Evolutionary conservation across 2,888 invertebrate species (phyloP).

Genomic region (Tenodera sinensis): DNA sequence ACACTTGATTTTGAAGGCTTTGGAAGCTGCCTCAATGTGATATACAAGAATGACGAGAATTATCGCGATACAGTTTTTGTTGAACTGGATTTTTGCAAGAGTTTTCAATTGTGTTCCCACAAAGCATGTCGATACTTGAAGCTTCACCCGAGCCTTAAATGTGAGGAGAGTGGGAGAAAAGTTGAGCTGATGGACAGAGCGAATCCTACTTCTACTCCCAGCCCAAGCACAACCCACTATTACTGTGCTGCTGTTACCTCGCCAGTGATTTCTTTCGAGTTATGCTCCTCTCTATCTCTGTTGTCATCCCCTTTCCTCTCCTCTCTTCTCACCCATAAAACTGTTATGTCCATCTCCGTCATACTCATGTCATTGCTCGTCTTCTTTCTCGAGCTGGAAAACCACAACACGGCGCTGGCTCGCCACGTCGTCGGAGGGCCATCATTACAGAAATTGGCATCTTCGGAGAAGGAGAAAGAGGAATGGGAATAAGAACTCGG

Average conservation of each 20-base stretch:
- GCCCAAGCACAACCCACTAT: not conserved
- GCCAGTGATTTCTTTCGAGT: conserved; percentile 1
- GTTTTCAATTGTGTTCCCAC: not conserved
- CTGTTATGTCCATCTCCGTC: not conserved
- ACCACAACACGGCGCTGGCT: conserved; percentile 23
- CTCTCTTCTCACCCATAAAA: not conserved
- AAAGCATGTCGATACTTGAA: not conserved
- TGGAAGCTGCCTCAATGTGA: no score
- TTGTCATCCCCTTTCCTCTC: not conserved
- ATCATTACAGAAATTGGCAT: conserved; percentile 33
- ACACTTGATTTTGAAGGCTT: no score
- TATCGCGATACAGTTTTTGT: no score
- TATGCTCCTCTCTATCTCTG: conserved; percentile 1
- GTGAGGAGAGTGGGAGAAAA: not conserved
- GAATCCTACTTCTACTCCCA: not conserved
- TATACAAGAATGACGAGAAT: no score
- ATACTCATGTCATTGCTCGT: conserved; percentile 15
- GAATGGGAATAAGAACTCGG: not conserved
- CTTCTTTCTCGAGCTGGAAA: conserved; percentile 17
- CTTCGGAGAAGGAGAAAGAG: conserved; percentile 16
- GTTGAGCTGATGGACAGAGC: not conserved
- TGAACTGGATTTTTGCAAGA: not conserved
- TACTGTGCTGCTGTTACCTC: not conserved
- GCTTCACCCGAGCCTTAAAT: not conserved
- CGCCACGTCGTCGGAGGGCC: conserved; percentile 21